Conservation (phyloP, 2,113 vertebrate species). For the Sinocyclocheilus anophthalmus region DNA sequence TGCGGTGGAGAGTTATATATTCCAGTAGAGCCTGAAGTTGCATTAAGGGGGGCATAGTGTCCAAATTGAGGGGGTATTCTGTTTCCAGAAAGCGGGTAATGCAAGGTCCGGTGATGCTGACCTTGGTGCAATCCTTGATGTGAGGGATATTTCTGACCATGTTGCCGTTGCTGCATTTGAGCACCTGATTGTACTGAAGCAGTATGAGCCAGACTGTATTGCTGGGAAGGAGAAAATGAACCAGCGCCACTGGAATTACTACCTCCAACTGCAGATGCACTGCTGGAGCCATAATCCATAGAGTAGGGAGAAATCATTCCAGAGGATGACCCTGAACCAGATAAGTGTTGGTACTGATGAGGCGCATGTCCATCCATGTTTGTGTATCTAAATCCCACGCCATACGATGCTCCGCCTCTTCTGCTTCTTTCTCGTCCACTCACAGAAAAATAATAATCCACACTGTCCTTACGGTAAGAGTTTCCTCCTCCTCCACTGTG, state of each 20-base stretch:
- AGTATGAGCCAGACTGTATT: conserved; percentile 75
- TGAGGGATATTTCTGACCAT: conserved; percentile 78
- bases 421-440: conserved; percentile 74
- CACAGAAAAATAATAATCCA: conserved; percentile 80
- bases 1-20: conserved; percentile 79
- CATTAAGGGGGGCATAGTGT: conserved; percentile 74
- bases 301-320: conserved; percentile 77
- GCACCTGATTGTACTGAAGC: conserved; percentile 79
- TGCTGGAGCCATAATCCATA: conserved; percentile 70
- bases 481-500: conserved; percentile 67
- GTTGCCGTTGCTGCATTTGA: conserved; percentile 86
- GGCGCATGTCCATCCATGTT: conserved; percentile 77
- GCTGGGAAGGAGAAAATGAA: conserved; percentile 78
- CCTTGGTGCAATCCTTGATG: conserved; percentile 83
- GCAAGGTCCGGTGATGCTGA: conserved; percentile 67
- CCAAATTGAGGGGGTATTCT: conserved; percentile 75
- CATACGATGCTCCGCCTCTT: conserved; percentile 73
- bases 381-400: conserved; percentile 73
- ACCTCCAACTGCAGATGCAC: conserved; percentile 61
- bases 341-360: conserved; percentile 72
- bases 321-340: conserved; percentile 69
- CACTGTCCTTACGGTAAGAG: conserved; percentile 76
- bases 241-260: conserved; percentile 60
- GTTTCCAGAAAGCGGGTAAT: conserved; percentile 71
- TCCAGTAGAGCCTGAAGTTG: conserved; percentile 78